Evolutionary conservation across 1,140 invertebrate genomes (phyloP).

Genomic region (Ericerus pela): DNA sequence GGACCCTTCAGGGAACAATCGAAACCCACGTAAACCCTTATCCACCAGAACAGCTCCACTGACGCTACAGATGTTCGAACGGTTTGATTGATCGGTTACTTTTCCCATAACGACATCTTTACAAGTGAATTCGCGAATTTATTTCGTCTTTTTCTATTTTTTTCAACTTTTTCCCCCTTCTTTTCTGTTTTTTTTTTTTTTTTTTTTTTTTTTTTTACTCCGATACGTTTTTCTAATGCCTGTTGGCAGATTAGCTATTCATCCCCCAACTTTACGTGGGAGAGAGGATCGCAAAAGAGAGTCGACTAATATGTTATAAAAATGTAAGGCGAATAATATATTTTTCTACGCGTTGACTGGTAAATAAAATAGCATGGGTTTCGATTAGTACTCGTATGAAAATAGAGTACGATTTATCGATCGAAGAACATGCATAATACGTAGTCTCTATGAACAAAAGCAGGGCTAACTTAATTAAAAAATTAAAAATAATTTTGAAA

Average conservation of each 20-base stretch:
- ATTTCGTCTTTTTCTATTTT: too few species aligned
- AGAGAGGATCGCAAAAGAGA: not conserved
- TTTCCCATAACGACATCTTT: slow-evolving; percentile 9
- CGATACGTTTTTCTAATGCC: not conserved
- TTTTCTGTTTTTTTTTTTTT: too few species aligned
- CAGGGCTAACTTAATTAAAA: too few species aligned
- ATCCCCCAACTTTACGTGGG: not conserved
- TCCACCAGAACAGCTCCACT: not conserved
- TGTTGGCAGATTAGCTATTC: slow-evolving; percentile 12
- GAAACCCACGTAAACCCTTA: slow-evolving; percentile 8
- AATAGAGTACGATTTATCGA: too few species aligned
- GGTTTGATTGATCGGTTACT: slow-evolving; percentile 10
- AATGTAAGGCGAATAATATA: too few species aligned
- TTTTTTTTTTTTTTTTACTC: too few species aligned
- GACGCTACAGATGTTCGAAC: slow-evolving; percentile 9
- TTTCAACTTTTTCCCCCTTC: not conserved
- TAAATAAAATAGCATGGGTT: too few species aligned
- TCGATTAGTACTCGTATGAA: too few species aligned
- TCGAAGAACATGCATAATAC: too few species aligned
- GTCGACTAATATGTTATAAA: slow-evolving; percentile 9
- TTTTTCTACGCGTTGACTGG: too few species aligned
- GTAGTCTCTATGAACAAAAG: too few species aligned
- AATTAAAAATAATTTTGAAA: too few species aligned
- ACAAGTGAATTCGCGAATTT: not conserved
- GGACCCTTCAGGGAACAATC: slow-evolving; percentile 7